Percentiles rank a stretch among this genome's conserved stretches.
Conservation (phyloP, 2,888 invertebrate genomes). For the Poecilobothrus nobilitatus region DNA sequence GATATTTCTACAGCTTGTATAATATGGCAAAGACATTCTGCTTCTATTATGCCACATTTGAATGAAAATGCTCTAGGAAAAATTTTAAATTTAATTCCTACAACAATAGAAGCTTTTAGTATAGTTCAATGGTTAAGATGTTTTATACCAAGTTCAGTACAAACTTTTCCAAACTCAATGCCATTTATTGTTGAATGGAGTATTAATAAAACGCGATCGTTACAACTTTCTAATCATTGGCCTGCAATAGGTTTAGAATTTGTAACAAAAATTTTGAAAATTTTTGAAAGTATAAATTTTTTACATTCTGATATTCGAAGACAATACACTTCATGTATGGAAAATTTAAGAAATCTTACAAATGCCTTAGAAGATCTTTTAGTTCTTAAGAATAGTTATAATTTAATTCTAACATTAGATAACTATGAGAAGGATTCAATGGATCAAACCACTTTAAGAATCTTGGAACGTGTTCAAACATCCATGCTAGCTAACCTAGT, state of each 20-base stretch:
- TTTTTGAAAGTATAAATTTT: conserved; percentile 38
- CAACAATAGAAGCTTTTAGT: conserved; percentile 35
- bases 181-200: conserved; percentile 40
- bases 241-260: conserved; percentile 44
- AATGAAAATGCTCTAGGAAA: conserved; percentile 33
- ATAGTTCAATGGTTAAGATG: conserved; percentile 41
- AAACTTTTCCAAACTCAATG: conserved; percentile 39
- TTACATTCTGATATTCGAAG: conserved; percentile 39
- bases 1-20: conserved; percentile 39
- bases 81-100: conserved; percentile 36
- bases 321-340: conserved; percentile 37
- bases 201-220: conserved; percentile 35
- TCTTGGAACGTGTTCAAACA: conserved; percentile 40
- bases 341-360: conserved; percentile 34
- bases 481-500: conserved; percentile 37
- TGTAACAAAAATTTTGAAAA: conserved; percentile 35
- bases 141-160: conserved; percentile 38
- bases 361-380: conserved; percentile 37
- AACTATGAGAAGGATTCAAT: conserved; percentile 39
- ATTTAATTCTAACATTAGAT: conserved; percentile 39
- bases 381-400: conserved; percentile 38
- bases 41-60: conserved; percentile 34
- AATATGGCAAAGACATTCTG: conserved; percentile 41
- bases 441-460: conserved; percentile 38
- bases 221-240: conserved; percentile 41